These are phyloP conservation scores for Crossaster papposus DNA, from an alignment of 53 echinoderm and acorn worm species.

Conservation along the genomic window DNA sequence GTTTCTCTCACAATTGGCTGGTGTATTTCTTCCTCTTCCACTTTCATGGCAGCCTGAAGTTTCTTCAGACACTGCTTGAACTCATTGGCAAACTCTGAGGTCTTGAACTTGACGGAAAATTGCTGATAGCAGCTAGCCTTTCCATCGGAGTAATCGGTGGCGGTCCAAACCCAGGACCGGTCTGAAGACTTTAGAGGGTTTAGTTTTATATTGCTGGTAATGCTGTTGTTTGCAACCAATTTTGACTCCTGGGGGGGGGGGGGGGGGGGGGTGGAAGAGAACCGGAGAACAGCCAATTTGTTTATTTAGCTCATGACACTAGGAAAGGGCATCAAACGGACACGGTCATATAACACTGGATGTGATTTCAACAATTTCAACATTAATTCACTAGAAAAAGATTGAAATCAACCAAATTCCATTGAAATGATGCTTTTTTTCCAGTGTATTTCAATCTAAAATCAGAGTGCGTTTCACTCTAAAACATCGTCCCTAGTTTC, in stretches of 20 bases:
- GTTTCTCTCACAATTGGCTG: no score
- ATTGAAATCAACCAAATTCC: no score
- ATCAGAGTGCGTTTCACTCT: no score
- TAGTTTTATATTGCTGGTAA: slow-evolving; percentile 67
- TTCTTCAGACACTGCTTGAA: slow-evolving; percentile 75
- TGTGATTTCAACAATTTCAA: no score
- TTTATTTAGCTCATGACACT: neutral
- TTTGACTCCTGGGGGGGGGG: slow-evolving; percentile 37
- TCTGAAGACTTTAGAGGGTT: slow-evolving; percentile 68
- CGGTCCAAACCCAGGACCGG: slow-evolving; percentile 70
- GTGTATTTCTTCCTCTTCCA: slow-evolving; percentile 19
- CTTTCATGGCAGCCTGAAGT: slow-evolving; percentile 54
- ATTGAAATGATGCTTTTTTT: no score
- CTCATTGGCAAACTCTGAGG: slow-evolving; percentile 63
- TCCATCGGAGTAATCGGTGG: slow-evolving; percentile 84
- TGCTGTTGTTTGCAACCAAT: slow-evolving; percentile 78
- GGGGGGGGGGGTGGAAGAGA: no score
- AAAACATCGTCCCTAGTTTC: no score
- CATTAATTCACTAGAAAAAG: no score
- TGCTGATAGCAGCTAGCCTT: slow-evolving; percentile 71
- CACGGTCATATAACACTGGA: no score
- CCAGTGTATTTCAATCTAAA: no score
- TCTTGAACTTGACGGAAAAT: slow-evolving; percentile 92
- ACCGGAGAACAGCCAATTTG: neutral
- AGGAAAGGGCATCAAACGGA: no score